Evolutionary conservation across 2,888 invertebrate species (phyloP).

Genomic region (Lasioglossum vierecki): DNA sequence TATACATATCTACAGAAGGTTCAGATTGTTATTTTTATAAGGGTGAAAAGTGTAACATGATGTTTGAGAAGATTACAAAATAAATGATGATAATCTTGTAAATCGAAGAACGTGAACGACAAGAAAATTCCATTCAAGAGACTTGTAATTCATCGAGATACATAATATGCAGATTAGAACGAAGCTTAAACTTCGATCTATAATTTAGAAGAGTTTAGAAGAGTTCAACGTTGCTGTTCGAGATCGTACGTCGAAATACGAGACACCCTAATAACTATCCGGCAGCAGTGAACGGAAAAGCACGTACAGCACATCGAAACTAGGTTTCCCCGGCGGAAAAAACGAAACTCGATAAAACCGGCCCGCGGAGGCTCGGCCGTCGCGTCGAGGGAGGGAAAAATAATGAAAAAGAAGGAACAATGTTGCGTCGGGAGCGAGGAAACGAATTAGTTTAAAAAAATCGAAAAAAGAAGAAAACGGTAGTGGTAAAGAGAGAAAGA

Average conservation of each 20-base stretch:
- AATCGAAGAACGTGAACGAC: too few species aligned
- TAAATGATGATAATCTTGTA: too few species aligned
- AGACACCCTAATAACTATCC: background rate
- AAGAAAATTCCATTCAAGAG: too few species aligned
- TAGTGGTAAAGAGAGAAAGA: background rate
- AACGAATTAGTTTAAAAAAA: slow-evolving; percentile 5
- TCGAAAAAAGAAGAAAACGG: background rate
- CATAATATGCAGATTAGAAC: too few species aligned
- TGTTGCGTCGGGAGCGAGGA: background rate
- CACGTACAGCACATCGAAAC: slow-evolving; percentile 5
- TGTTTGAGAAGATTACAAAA: too few species aligned
- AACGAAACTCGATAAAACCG: slow-evolving; percentile 5
- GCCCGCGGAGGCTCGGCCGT: background rate
- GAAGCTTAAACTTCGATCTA: too few species aligned
- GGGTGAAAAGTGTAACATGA: too few species aligned
- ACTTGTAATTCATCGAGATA: too few species aligned
- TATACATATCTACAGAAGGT: too few species aligned
- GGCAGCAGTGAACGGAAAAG: background rate
- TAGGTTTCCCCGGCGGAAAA: slow-evolving; percentile 1
- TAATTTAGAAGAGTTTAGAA: background rate
- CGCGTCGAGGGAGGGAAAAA: background rate
- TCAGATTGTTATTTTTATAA: too few species aligned
- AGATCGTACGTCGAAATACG: background rate
- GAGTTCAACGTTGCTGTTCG: background rate
- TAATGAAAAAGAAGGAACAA: background rate